These are phyloP conservation scores for Wiebesia pumilae DNA, from an alignment of 1,140 invertebrate genomes.

Conservation along the genomic window DNA sequence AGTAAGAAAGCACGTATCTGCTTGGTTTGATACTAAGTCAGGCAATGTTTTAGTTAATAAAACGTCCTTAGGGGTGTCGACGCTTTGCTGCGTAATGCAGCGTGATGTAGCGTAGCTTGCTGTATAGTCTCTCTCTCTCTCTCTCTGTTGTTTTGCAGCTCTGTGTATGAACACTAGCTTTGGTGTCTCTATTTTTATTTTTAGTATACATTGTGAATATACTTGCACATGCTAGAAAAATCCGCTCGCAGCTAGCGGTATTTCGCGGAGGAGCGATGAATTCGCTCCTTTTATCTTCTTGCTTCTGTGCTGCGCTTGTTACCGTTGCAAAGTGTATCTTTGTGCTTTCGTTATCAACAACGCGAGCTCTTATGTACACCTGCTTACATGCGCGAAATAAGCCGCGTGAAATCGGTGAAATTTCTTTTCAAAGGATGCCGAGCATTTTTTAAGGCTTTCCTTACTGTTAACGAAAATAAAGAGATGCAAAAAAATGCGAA, in stretches of 20 bases:
- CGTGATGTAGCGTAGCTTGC: conserved; percentile 59
- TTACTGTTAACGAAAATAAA: neutral
- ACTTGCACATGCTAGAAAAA: conserved; percentile 49
- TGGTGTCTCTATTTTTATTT: conserved; percentile 48
- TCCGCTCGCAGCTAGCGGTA: neutral
- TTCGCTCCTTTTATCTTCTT: conserved; percentile 47
- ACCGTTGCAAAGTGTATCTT: neutral
- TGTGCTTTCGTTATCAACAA: neutral
- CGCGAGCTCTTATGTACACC: neutral
- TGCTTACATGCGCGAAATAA: neutral
- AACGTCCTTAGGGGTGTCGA: conserved; percentile 62
- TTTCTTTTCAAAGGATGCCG: neutral
- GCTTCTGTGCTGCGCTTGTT: too few relatives aligned
- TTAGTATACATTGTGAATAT: conserved; percentile 22
- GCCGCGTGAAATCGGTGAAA: neutral
- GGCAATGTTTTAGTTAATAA: conserved; percentile 72
- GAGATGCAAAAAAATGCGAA: neutral
- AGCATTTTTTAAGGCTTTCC: neutral
- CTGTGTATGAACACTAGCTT: neutral
- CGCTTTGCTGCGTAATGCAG: conserved; percentile 58
- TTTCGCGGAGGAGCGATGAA: conserved; percentile 40
- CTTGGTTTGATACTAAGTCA: conserved; percentile 72
- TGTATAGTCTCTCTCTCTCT: conserved; percentile 23
- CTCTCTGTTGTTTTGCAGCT: neutral
- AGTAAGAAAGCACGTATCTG: conserved; percentile 71